phyloP scores from a whole-genome alignment of 2,797 vertebrate species.

The Gymnodraco acuticeps region DNA sequence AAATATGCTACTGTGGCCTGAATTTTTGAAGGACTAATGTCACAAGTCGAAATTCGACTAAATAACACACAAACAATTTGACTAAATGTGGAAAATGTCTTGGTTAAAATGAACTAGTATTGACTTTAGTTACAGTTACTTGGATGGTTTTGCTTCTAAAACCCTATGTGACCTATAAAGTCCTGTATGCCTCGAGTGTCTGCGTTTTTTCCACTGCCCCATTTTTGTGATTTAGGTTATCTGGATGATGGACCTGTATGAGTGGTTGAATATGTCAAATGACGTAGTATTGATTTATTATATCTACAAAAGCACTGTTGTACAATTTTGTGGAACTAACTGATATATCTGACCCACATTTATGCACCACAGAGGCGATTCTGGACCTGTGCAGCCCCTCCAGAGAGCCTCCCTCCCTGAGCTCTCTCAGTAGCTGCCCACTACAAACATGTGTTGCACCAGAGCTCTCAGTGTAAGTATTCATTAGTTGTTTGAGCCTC shows the following conservation, averaged over 20 bases:
- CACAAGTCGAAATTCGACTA: not conserved
- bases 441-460: conserved; percentile 79
- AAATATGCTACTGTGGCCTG: not conserved
- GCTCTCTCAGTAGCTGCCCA: conserved; percentile 74
- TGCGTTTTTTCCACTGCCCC: not conserved
- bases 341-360: conserved; percentile 18
- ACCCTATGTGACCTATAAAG: not conserved
- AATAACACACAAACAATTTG: not conserved
- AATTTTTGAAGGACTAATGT: no score
- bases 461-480: conserved; percentile 75
- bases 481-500: conserved; percentile 83
- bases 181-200: not conserved
- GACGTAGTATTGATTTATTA: not conserved
- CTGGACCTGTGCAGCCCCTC: conserved; percentile 29
- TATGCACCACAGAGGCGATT: conserved; percentile 27
- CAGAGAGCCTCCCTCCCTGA: conserved; percentile 42
- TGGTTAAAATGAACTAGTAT: not conserved
- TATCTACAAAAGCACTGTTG: conserved; percentile 27
- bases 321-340: not conserved
- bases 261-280: not conserved
- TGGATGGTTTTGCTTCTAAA: not conserved
- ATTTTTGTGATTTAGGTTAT: conserved; percentile 2
- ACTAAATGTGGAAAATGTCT: not conserved
- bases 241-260: not conserved
- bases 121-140: not conserved